A percentile compares a stretch with the other conserved stretches of the same genome.
Evolutionary conservation across 1,140 invertebrate species (phyloP).

Genomic region (Acromyrmex echinatior): DNA sequence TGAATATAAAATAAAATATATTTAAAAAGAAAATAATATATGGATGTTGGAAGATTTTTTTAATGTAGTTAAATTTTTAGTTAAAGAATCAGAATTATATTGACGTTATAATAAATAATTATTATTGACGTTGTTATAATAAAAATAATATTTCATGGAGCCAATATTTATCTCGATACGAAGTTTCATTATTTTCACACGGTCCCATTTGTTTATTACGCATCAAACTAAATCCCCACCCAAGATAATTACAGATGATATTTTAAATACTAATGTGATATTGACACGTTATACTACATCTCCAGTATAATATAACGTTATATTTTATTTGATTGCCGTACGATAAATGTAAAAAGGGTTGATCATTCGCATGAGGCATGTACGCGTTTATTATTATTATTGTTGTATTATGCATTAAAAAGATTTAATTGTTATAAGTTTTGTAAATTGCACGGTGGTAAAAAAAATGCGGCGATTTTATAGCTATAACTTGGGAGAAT

Average conservation of each 20-base stretch:
- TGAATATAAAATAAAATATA: constrained; percentile 4
- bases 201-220: constrained; percentile 10
- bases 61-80: neutral
- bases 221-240: neutral
- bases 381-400: constrained; percentile 36
- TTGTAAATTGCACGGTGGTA: constrained; percentile 78
- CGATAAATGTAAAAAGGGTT: neutral
- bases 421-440: constrained; percentile 70
- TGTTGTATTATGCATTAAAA: constrained; percentile 48
- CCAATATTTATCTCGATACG: neutral
- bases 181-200: neutral
- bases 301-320: neutral
- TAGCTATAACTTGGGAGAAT: neutral
- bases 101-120: neutral
- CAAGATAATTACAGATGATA: neutral
- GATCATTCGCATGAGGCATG: constrained; percentile 59
- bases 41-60: neutral
- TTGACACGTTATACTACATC: neutral
- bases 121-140: constrained; percentile 35
- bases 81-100: constrained; percentile 1
- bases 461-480: constrained; percentile 65
- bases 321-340: neutral
- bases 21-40: neutral
- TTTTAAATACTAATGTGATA: neutral
- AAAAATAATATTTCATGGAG: constrained; percentile 44